Percentiles rank a stretch among this genome's conserved stretches.
phyloP scores from a whole-genome alignment of 1,140 invertebrate species.

The Andricus grossulariae region DNA sequence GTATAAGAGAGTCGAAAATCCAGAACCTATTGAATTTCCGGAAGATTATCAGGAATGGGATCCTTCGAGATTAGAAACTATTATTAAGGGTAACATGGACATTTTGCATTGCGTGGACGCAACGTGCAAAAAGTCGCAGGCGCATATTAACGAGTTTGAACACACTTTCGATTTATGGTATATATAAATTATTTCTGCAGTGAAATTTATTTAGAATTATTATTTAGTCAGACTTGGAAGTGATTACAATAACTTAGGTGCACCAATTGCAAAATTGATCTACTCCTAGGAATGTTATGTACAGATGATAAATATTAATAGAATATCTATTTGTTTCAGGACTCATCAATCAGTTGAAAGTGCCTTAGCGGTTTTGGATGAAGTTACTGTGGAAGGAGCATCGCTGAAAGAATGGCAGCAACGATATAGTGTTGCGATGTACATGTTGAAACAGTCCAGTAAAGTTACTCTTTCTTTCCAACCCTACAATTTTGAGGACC shows the following conservation, averaged over 20 bases:
- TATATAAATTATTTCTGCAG: conserved; percentile 28
- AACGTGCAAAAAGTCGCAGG: conserved; percentile 42
- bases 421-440: conserved; percentile 59
- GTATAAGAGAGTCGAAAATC: conserved; percentile 44
- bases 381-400: conserved; percentile 55
- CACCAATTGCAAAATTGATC: no score
- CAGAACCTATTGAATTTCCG: conserved; percentile 32
- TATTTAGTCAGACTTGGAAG: no score
- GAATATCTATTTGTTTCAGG: conserved; percentile 48
- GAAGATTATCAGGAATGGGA: conserved; percentile 30
- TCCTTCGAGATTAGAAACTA: conserved; percentile 30
- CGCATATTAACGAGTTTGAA: conserved; percentile 57
- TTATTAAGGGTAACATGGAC: conserved; percentile 51
- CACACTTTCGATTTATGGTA: conserved; percentile 60
- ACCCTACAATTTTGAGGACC: conserved; percentile 22
- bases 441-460: conserved; percentile 60
- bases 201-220: background rate
- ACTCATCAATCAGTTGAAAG: conserved; percentile 56
- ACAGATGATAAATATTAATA: conserved; percentile 6
- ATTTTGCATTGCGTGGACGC: conserved; percentile 51
- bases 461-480: conserved; percentile 23
- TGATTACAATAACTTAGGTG: no score
- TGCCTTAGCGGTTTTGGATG: conserved; percentile 52
- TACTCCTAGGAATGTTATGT: conserved; percentile 9
- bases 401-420: conserved; percentile 63